Percentiles rank a stretch among this genome's conserved stretches.
These are phyloP conservation scores for Didymodactylos carnosus DNA, from an alignment of 2,888 invertebrate genomes.

Conservation along the genomic window DNA sequence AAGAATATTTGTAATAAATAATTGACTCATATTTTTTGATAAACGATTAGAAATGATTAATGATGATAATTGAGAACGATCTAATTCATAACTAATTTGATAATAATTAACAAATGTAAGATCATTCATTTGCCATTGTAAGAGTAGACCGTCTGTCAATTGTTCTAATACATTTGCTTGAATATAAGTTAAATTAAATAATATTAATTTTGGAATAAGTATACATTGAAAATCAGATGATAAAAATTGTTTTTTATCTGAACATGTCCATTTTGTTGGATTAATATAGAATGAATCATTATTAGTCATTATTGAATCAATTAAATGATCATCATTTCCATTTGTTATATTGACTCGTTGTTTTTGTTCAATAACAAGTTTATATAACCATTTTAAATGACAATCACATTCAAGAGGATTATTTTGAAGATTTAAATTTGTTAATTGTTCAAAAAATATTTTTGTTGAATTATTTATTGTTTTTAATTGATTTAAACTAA, in stretches of 20 bases:
- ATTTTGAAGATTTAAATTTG: background rate
- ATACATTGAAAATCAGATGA: background rate
- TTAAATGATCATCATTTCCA: too few species aligned
- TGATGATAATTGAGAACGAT: background rate
- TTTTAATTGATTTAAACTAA: background rate
- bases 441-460: background rate
- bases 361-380: background rate
- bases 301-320: too few species aligned
- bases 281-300: too few species aligned
- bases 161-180: too few species aligned
- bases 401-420: background rate
- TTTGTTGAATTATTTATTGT: background rate
- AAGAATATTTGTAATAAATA: background rate
- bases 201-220: background rate
- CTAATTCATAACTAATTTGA: background rate
- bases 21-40: too few species aligned
- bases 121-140: background rate
- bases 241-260: background rate
- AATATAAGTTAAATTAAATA: background rate
- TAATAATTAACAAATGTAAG: background rate
- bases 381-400: background rate
- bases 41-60: background rate
- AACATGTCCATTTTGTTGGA: background rate
- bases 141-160: background rate
- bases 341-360: too few species aligned